A percentile compares a stretch with the other conserved stretches of the same genome.
Conservation (phyloP, 2,113 vertebrate genomes). For the Lucifuga dentata region DNA sequence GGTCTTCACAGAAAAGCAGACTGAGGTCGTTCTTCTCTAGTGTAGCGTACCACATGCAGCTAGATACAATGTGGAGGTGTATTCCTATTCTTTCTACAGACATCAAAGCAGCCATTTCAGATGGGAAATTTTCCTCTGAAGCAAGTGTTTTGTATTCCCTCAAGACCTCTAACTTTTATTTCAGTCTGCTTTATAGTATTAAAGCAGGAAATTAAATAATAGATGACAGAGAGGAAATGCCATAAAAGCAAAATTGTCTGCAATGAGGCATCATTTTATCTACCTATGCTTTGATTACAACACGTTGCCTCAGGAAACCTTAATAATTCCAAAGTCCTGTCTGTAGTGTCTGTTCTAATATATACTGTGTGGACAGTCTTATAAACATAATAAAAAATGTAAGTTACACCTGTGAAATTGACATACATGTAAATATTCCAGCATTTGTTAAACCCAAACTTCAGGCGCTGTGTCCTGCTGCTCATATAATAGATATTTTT, state of each 20-base stretch:
- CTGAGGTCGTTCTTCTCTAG: not conserved
- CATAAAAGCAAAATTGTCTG: constrained; percentile 4
- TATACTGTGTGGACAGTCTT: not conserved
- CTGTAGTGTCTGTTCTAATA: constrained; percentile 2
- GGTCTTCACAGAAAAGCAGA: no score
- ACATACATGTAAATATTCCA: constrained; percentile 13
- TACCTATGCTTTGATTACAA: not conserved
- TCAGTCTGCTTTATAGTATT: constrained; percentile 14
- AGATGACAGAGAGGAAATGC: constrained; percentile 17
- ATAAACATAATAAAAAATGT: constrained; percentile 37
- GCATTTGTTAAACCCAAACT: constrained; percentile 41
- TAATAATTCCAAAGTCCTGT: not conserved
- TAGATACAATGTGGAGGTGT: not conserved
- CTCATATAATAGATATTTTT: constrained; percentile 29
- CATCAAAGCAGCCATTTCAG: constrained; percentile 43
- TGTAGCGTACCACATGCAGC: not conserved
- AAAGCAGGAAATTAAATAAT: constrained; percentile 19
- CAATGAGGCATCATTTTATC: not conserved
- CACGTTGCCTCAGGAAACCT: not conserved
- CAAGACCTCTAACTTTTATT: constrained; percentile 28
- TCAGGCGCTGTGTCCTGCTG: constrained; percentile 24
- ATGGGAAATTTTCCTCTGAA: constrained; percentile 18
- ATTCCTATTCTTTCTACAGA: constrained; percentile 22
- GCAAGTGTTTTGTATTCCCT: constrained; percentile 20
- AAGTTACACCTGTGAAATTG: constrained; percentile 27